These are phyloP conservation scores for Bradypodion pumilum DNA, from an alignment of 2,797 vertebrate genomes.

Conservation along the genomic window DNA sequence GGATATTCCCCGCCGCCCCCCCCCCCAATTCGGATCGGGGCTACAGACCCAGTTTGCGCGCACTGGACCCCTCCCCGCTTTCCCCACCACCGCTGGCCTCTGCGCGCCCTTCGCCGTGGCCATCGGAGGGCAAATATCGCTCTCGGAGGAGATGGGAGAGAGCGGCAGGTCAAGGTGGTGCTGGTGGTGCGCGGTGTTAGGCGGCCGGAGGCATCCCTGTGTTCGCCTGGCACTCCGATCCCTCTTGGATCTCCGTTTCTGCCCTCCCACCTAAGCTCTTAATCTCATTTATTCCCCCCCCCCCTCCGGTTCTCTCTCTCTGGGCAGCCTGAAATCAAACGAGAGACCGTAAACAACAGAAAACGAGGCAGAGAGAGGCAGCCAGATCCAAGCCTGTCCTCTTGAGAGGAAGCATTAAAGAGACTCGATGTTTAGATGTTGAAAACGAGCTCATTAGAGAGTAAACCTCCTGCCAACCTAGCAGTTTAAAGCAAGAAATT, in stretches of 20 bases:
- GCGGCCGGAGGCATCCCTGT: neutral
- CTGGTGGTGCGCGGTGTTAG: neutral
- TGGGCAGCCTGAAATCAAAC: neutral
- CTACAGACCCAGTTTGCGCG: neutral
- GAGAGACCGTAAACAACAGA: slow-evolving; percentile 34
- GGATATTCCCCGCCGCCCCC: neutral
- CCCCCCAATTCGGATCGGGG: neutral
- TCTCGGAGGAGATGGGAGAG: neutral
- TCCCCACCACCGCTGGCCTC: neutral
- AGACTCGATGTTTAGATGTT: too few species aligned
- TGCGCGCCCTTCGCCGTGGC: neutral
- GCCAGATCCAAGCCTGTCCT: neutral
- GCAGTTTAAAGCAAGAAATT: too few species aligned
- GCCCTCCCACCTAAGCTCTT: slow-evolving; percentile 47
- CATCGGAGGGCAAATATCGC: neutral
- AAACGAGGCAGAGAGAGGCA: neutral
- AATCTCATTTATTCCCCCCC: slow-evolving; percentile 47
- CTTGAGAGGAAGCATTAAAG: neutral
- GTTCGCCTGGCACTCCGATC: neutral
- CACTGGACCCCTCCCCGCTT: neutral
- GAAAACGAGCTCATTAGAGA: too few species aligned
- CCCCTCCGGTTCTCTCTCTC: neutral
- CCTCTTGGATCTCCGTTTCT: neutral
- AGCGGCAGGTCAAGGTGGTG: neutral
- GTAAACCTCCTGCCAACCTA: too few species aligned